Evolutionary conservation across 2,888 invertebrate genomes (phyloP).

Genomic region (Tenthredo amoena): DNA sequence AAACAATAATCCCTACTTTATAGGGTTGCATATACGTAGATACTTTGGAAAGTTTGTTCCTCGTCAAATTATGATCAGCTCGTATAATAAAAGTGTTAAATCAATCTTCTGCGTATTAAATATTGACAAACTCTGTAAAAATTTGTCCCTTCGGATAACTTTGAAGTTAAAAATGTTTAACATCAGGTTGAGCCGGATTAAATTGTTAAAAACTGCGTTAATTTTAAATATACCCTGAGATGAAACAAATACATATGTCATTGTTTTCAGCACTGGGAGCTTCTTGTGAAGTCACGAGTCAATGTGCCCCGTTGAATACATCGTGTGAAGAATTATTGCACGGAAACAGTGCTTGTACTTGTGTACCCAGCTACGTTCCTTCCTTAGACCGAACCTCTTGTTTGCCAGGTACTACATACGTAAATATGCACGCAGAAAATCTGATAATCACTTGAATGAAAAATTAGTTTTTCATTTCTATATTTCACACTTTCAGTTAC

Average conservation of each 20-base stretch:
- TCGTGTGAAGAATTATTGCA: constrained; percentile 1
- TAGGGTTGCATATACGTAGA: neutral
- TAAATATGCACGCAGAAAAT: neutral
- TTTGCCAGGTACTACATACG: constrained; percentile 28
- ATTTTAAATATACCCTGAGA: neutral
- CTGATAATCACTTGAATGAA: neutral
- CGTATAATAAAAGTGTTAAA: neutral
- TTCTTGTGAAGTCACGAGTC: neutral
- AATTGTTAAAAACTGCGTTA: neutral
- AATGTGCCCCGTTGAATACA: neutral
- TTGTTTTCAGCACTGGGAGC: constrained; percentile 11
- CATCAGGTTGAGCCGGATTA: neutral
- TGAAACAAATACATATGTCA: neutral
- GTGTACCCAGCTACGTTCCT: constrained; percentile 14
- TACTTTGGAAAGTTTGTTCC: neutral
- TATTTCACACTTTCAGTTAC: constrained; percentile 17
- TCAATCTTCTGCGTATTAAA: neutral
- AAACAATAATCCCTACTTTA: neutral
- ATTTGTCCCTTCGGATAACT: neutral
- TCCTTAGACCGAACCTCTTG: constrained; percentile 21
- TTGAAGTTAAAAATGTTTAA: neutral
- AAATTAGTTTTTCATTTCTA: neutral
- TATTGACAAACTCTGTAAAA: neutral
- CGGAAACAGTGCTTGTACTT: constrained; percentile 1
- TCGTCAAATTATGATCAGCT: neutral